Conservation (phyloP, 1,140 invertebrate species). For the Pteromalus puparum region DNA sequence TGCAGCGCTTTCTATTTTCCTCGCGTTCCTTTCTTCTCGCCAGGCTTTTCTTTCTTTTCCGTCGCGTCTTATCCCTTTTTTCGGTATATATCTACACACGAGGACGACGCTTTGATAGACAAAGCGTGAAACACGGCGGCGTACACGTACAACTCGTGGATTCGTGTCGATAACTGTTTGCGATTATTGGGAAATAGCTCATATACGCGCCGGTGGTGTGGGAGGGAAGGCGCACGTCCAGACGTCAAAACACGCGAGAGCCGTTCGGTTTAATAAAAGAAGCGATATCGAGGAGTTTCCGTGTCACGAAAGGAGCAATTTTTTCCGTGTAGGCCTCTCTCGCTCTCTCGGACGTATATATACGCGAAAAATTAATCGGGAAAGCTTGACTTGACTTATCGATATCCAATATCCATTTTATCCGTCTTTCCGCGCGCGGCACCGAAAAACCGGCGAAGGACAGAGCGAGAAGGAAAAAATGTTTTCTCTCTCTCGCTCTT, state of each 20-base stretch:
- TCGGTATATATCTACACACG: background rate
- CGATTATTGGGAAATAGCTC: background rate
- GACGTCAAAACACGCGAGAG: background rate
- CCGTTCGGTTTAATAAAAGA: conserved; percentile 38
- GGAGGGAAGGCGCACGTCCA: background rate
- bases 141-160: background rate
- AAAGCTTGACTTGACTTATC: conserved; percentile 51
- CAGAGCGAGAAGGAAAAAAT: conserved; percentile 19
- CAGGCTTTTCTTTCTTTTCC: background rate
- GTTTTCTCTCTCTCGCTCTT: conserved; percentile 40
- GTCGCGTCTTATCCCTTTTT: background rate
- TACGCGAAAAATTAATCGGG: conserved; percentile 52
- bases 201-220: too few species aligned
- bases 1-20: conserved; percentile 44
- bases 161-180: background rate
- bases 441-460: background rate
- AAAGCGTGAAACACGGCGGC: background rate
- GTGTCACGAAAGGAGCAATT: conserved; percentile 38
- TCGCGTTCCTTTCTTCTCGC: conserved; percentile 22
- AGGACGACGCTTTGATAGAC: background rate
- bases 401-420: conserved; percentile 54
- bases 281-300: conserved; percentile 30
- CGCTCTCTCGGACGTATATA: background rate
- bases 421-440: conserved; percentile 36
- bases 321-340: conserved; percentile 21